These are phyloP conservation scores for Tricholaema leucomelas DNA, from an alignment of 2,113 vertebrate species.

Conservation along the genomic window DNA sequence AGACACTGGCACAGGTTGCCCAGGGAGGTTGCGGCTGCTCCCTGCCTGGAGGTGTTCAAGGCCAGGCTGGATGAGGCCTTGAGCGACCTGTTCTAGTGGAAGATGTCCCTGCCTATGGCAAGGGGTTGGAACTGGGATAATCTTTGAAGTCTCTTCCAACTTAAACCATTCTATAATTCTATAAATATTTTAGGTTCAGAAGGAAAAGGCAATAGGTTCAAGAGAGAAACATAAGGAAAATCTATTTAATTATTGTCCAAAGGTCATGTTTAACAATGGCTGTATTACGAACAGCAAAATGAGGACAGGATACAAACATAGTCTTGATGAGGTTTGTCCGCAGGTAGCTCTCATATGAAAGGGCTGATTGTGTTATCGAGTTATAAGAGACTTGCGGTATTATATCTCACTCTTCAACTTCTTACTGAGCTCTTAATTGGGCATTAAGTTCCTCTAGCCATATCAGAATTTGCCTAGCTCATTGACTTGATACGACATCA, in stretches of 20 bases:
- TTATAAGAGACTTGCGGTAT: slow-evolving; percentile 5
- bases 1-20: too few species aligned
- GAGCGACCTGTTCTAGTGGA: too few species aligned
- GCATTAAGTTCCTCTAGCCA: not conserved
- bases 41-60: too few species aligned
- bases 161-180: too few species aligned
- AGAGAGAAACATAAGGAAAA: not conserved
- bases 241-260: not conserved
- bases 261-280: not conserved
- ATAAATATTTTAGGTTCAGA: not conserved
- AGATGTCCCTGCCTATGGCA: too few species aligned
- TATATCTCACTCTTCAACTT: slow-evolving; percentile 5
- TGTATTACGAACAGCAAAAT: slow-evolving; percentile 16
- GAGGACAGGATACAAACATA: not conserved
- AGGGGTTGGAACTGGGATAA: too few species aligned
- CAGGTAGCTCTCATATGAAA: slow-evolving; percentile 32
- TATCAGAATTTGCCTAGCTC: slow-evolving; percentile 26
- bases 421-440: slow-evolving; percentile 14
- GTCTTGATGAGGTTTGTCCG: slow-evolving; percentile 14
- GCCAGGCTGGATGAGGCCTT: too few species aligned
- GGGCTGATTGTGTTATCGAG: not conserved
- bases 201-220: not conserved
- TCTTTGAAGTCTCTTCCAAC: too few species aligned
- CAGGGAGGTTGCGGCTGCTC: too few species aligned
- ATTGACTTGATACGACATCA: slow-evolving; percentile 14